Evolutionary conservation across 2,797 vertebrate genomes (phyloP).

Genomic region (Ceyx erithaca): DNA sequence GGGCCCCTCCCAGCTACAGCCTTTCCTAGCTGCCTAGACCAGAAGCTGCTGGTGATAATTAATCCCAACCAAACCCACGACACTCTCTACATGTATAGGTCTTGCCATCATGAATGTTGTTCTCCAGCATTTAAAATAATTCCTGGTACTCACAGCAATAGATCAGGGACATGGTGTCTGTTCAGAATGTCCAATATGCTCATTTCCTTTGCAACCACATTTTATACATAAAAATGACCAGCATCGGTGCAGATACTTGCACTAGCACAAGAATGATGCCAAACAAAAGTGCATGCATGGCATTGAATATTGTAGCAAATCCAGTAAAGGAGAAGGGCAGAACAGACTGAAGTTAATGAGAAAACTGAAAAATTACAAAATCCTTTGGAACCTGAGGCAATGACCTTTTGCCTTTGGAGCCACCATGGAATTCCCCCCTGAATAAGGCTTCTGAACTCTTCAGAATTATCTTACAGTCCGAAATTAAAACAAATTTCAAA

Average conservation of each 20-base stretch:
- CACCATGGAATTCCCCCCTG: not conserved
- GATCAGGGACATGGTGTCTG: not conserved
- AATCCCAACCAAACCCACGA: too few relatives aligned
- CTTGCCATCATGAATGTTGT: not conserved
- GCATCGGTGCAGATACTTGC: not conserved
- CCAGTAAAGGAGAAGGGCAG: not conserved
- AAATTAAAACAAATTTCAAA: not conserved
- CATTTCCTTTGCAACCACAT: not conserved
- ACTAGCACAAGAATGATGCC: not conserved
- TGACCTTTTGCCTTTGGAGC: not conserved
- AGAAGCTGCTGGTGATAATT: too few relatives aligned
- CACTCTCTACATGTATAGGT: not conserved
- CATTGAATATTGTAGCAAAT: not conserved
- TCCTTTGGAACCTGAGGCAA: not conserved
- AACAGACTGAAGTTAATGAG: not conserved
- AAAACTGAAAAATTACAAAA: not conserved
- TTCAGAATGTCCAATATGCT: not conserved
- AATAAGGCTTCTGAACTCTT: not conserved
- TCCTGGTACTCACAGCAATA: not conserved
- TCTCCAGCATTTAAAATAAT: not conserved
- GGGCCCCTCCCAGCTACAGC: too few relatives aligned
- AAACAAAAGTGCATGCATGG: not conserved
- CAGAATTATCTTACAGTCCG: not conserved
- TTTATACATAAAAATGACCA: not conserved
- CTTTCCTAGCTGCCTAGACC: too few relatives aligned